phyloP scores from a whole-genome alignment of 2,113 vertebrate species.

The Laterallus jamaicensis region DNA sequence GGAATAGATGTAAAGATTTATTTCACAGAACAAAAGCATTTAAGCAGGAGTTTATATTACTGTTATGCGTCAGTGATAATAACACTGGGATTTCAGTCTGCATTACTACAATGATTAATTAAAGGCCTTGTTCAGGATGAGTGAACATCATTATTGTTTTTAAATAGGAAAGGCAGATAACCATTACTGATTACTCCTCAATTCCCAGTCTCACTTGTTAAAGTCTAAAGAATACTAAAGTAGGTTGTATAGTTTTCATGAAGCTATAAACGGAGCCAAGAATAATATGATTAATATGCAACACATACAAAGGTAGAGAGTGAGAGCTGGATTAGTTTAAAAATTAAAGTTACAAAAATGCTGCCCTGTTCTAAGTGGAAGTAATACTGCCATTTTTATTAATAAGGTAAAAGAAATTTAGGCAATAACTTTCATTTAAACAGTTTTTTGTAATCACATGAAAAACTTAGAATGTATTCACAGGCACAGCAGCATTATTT shows the following conservation, averaged over 20 bases:
- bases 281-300: slow-evolving; percentile 65
- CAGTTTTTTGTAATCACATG: neutral
- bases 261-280: slow-evolving; percentile 54
- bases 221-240: slow-evolving; percentile 74
- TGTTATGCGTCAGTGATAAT: slow-evolving; percentile 72
- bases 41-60: slow-evolving; percentile 73
- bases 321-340: slow-evolving; percentile 28
- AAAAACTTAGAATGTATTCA: neutral
- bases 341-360: slow-evolving; percentile 13
- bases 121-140: slow-evolving; percentile 82
- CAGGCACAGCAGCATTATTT: neutral
- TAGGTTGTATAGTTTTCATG: slow-evolving; percentile 71
- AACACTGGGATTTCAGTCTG: slow-evolving; percentile 79
- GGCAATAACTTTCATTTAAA: neutral
- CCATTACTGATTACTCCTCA: slow-evolving; percentile 80
- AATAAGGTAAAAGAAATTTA: neutral
- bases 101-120: slow-evolving; percentile 96
- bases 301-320: slow-evolving; percentile 25
- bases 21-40: slow-evolving; percentile 75
- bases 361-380: neutral
- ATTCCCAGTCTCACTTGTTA: slow-evolving; percentile 79
- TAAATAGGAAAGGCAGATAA: slow-evolving; percentile 90
- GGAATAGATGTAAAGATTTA: slow-evolving; percentile 71
- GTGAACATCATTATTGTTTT: slow-evolving; percentile 91
- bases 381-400: neutral